A percentile compares a stretch with the other conserved stretches of the same genome.
These are phyloP conservation scores for Thaumatotibia leucotreta DNA, from an alignment of 1,140 invertebrate species.

Conservation along the genomic window DNA sequence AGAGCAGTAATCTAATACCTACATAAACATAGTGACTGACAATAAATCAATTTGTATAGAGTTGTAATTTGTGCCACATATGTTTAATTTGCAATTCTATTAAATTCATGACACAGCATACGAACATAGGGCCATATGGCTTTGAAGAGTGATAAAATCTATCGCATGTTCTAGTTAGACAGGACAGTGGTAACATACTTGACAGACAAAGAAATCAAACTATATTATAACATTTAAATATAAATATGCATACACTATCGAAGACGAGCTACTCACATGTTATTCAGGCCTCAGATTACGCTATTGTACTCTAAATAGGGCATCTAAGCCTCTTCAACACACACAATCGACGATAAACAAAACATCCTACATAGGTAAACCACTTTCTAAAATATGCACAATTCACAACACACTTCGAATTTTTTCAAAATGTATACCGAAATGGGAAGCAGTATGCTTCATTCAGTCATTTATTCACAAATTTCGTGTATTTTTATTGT, in stretches of 20 bases:
- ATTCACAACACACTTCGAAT: neutral
- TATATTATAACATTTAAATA: neutral
- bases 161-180: neutral
- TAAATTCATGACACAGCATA: too few species aligned
- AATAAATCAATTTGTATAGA: too few species aligned
- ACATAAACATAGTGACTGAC: too few species aligned
- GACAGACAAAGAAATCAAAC: neutral
- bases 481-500: neutral
- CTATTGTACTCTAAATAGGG: conserved; percentile 51
- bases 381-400: conserved; percentile 1
- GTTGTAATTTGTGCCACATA: too few species aligned
- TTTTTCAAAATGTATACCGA: neutral
- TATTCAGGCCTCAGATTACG: conserved; percentile 18
- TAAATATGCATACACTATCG: neutral
- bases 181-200: neutral
- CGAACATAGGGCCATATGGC: neutral
- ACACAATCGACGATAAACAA: conserved; percentile 27
- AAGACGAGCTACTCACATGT: conserved; percentile 20
- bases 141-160: neutral
- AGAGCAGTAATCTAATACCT: too few species aligned
- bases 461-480: neutral
- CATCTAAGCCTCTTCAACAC: conserved; percentile 24
- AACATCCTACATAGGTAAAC: neutral
- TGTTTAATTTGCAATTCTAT: too few species aligned
- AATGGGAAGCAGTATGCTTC: neutral